These are phyloP conservation scores for Limenitis camilla DNA, from an alignment of 2,888 invertebrate genomes.

Conservation along the genomic window DNA sequence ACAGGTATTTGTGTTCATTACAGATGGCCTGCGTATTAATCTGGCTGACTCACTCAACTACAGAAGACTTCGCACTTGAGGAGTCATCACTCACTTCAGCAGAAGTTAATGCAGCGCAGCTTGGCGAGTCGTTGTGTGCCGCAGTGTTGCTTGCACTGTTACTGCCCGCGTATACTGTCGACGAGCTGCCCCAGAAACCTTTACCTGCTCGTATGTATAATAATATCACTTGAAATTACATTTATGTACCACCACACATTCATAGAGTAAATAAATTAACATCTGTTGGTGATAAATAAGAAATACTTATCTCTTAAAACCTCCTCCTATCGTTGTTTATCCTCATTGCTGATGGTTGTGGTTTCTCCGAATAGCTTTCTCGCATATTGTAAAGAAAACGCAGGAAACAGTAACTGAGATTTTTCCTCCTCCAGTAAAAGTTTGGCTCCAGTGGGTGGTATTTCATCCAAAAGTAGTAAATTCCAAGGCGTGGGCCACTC, in stretches of 20 bases:
- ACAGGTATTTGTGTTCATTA: background rate
- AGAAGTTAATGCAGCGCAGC: slow-evolving; percentile 74
- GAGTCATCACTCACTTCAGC: slow-evolving; percentile 67
- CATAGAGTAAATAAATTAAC: too few relatives aligned
- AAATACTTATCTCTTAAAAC: too few relatives aligned
- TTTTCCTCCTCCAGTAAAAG: slow-evolving; percentile 80
- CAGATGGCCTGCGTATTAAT: slow-evolving; percentile 85
- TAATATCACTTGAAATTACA: too few relatives aligned
- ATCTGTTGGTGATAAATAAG: too few relatives aligned
- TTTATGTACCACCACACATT: background rate
- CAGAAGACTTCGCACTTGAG: slow-evolving; percentile 62
- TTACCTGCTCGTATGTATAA: slow-evolving; percentile 77
- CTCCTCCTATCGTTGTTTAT: too few relatives aligned
- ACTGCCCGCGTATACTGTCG: slow-evolving; percentile 81
- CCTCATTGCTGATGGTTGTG: too few relatives aligned
- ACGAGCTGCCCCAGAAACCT: slow-evolving; percentile 78
- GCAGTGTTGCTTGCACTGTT: slow-evolving; percentile 80
- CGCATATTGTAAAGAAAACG: too few relatives aligned
- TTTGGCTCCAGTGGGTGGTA: slow-evolving; percentile 83
- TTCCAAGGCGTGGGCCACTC: slow-evolving; percentile 70
- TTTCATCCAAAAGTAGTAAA: slow-evolving; percentile 71
- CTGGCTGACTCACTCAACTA: slow-evolving; percentile 78
- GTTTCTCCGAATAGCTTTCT: too few relatives aligned
- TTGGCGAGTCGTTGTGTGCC: slow-evolving; percentile 77
- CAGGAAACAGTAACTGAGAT: too few relatives aligned